Evolutionary conservation across 1,140 invertebrate species (phyloP).

Genomic region (Drosophila parvula): DNA sequence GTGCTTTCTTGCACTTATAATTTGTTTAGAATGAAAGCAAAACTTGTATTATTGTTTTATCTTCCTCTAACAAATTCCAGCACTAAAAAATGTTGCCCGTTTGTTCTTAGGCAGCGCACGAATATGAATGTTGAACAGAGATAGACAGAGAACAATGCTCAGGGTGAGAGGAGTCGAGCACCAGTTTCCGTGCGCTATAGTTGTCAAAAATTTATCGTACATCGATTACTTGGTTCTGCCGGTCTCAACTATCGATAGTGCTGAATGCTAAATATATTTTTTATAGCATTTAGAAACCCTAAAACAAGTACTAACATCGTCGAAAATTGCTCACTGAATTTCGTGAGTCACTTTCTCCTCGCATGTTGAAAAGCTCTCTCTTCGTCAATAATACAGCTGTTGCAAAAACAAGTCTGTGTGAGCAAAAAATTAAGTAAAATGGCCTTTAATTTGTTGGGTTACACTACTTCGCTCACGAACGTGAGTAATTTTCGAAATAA

Average conservation of each 20-base stretch:
- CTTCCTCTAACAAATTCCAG: conserved; percentile 81
- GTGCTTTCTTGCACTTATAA: conserved; percentile 31
- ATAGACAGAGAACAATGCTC: conserved; percentile 40
- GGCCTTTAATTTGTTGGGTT: no score
- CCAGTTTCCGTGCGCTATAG: background rate
- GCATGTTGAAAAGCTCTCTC: no score
- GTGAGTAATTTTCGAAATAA: no score
- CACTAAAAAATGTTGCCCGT: conserved; percentile 60
- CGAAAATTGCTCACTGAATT: no score
- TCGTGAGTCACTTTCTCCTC: no score
- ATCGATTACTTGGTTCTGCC: background rate
- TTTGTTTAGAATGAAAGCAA: conserved; percentile 77
- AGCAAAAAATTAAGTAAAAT: no score
- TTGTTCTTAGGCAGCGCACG: conserved; percentile 48
- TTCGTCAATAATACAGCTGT: no score
- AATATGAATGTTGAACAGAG: conserved; percentile 49
- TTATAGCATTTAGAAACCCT: no score
- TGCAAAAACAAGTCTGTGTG: no score
- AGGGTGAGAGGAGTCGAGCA: conserved; percentile 15
- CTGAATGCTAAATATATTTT: background rate
- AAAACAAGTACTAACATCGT: no score
- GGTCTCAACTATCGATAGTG: background rate
- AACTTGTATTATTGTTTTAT: conserved; percentile 81
- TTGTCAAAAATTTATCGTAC: background rate
- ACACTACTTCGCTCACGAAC: no score